Percentiles rank a stretch among this genome's conserved stretches.
phyloP scores from a whole-genome alignment of 2,888 invertebrate species.

The Osmoderma eremita region DNA sequence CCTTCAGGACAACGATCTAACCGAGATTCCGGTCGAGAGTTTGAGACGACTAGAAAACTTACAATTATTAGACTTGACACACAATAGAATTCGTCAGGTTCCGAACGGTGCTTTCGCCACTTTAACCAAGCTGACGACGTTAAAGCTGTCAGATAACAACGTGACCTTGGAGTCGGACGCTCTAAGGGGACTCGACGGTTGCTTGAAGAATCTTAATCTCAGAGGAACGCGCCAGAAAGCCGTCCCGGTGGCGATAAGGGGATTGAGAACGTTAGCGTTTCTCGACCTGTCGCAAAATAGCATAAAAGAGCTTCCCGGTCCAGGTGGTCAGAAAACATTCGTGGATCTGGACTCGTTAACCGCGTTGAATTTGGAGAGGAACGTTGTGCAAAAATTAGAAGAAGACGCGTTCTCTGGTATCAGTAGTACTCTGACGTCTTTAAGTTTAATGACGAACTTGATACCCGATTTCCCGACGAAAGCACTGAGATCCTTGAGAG shows the following conservation, averaged over 20 bases:
- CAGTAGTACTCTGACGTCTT: constrained; percentile 83
- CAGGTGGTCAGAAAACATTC: constrained; percentile 72
- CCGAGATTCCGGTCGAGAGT: constrained; percentile 80
- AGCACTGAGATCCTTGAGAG: constrained; percentile 80
- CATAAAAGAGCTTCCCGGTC: constrained; percentile 79
- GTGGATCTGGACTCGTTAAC: constrained; percentile 84
- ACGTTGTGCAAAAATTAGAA: constrained; percentile 81
- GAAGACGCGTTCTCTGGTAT: constrained; percentile 83
- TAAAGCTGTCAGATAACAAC: constrained; percentile 90
- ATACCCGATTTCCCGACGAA: constrained; percentile 86
- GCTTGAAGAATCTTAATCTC: constrained; percentile 87
- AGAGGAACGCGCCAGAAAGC: constrained; percentile 85
- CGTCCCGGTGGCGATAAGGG: constrained; percentile 82
- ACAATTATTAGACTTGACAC: constrained; percentile 84
- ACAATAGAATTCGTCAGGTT: constrained; percentile 79
- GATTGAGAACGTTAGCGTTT: constrained; percentile 83
- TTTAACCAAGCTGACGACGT: constrained; percentile 77
- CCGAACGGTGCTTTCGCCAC: constrained; percentile 81
- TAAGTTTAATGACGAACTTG: constrained; percentile 89
- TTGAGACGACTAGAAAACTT: constrained; percentile 75
- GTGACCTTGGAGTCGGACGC: constrained; percentile 77
- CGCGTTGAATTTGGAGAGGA: constrained; percentile 88
- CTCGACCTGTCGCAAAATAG: constrained; percentile 90
- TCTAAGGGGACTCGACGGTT: constrained; percentile 81
- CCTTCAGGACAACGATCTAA: constrained; percentile 83